Conservation (phyloP, 2,888 invertebrate genomes). For the Andricus curvator region DNA sequence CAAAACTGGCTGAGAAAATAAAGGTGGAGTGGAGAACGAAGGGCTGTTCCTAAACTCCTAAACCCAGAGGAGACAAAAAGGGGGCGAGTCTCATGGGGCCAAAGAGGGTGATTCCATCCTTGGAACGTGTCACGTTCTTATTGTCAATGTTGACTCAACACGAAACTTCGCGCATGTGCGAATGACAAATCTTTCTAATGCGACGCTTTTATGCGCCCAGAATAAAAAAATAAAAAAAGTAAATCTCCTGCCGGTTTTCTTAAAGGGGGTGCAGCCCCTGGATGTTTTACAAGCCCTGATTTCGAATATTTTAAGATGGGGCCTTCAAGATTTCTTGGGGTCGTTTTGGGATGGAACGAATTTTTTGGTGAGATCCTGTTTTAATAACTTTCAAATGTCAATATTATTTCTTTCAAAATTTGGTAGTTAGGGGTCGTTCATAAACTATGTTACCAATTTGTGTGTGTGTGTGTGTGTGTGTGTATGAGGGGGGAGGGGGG, state of each 20-base stretch:
- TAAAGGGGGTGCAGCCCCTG: constrained; percentile 13
- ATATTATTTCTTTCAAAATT: background rate
- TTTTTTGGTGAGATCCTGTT: background rate
- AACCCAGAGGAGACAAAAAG: constrained; percentile 50
- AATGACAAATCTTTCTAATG: constrained; percentile 51
- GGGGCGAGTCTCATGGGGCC: constrained; percentile 66
- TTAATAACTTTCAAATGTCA: background rate
- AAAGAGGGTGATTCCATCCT: constrained; percentile 61
- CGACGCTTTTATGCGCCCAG: constrained; percentile 7
- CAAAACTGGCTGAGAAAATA: constrained; percentile 56
- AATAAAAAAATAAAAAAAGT: constrained; percentile 21
- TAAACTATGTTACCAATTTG: too few relatives aligned
- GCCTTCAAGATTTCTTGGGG: background rate
- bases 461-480: too few relatives aligned
- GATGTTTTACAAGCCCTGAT: constrained; percentile 10
- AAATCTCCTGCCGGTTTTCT: constrained; percentile 19
- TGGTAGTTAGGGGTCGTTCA: background rate
- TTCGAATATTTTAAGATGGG: constrained; percentile 16
- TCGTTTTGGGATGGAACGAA: background rate
- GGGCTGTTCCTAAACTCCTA: constrained; percentile 49
- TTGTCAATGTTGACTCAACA: constrained; percentile 57
- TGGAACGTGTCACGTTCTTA: constrained; percentile 57
- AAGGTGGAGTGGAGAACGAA: constrained; percentile 60
- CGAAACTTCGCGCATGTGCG: constrained; percentile 46
- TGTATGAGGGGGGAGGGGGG: too few relatives aligned